Percentiles rank a stretch among this genome's conserved stretches.
phyloP scores from a whole-genome alignment of 2,888 invertebrate species.

The Phasia obesa region DNA sequence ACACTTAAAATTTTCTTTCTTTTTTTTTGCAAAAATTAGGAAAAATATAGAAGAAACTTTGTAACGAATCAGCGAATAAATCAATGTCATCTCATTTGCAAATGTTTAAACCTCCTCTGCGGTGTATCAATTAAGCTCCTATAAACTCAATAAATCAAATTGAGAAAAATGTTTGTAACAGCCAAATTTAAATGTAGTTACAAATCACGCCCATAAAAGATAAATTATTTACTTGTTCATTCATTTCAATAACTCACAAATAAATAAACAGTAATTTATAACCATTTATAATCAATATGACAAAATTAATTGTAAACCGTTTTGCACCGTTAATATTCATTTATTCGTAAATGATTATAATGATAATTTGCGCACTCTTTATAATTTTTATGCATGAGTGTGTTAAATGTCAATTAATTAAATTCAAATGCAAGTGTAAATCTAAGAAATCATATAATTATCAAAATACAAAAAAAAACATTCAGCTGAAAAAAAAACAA shows the following conservation, averaged over 20 bases:
- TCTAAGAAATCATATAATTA: not conserved
- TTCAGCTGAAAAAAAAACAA: too few relatives aligned
- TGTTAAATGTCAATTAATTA: conserved; percentile 34
- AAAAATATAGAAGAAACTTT: too few relatives aligned
- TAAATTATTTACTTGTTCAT: not conserved
- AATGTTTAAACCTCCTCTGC: too few relatives aligned
- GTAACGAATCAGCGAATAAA: too few relatives aligned
- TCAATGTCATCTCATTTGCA: too few relatives aligned
- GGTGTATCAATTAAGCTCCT: too few relatives aligned
- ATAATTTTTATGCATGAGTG: conserved; percentile 19
- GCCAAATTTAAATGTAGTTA: not conserved
- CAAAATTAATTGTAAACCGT: conserved; percentile 1
- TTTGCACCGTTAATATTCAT: conserved; percentile 1
- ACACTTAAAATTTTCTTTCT: too few relatives aligned
- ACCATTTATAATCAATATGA: conserved; percentile 5
- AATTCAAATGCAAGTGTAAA: not conserved
- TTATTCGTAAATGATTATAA: not conserved
- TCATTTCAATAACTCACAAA: conserved; percentile 5
- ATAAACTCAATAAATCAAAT: too few relatives aligned
- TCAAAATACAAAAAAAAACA: not conserved
- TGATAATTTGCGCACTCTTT: conserved; percentile 23
- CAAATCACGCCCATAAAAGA: not conserved
- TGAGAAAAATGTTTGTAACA: too few relatives aligned
- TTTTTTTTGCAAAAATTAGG: too few relatives aligned
- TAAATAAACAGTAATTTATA: conserved; percentile 18